Conservation (phyloP, 37 sponge, comb jelly and placozoan genomes). For the Aphrocallistes beatrix region DNA sequence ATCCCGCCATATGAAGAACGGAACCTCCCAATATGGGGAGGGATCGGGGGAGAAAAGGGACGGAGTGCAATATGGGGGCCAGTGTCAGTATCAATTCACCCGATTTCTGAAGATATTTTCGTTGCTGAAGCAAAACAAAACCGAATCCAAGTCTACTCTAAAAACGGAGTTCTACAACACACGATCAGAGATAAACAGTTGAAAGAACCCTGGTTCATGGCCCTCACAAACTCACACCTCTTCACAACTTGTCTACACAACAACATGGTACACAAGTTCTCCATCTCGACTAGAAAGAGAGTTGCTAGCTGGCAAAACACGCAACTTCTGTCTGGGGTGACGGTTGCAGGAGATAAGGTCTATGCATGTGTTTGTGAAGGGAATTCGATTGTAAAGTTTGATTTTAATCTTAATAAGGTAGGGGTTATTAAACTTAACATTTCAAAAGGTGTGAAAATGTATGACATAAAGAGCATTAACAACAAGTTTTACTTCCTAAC, state of each 20-base stretch:
- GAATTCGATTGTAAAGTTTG: neutral
- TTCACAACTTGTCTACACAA: neutral
- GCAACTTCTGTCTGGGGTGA: neutral
- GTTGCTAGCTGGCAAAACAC: neutral
- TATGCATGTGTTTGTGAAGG: neutral
- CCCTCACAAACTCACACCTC: neutral
- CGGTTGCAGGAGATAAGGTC: neutral
- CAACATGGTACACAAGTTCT: neutral
- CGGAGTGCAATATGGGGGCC: neutral
- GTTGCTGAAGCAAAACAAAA: conserved; percentile 1
- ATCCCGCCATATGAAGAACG: neutral
- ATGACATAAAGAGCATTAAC: neutral
- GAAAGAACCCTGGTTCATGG: neutral
- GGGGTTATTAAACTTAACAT: neutral
- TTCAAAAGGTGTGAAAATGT: neutral
- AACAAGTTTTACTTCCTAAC: neutral
- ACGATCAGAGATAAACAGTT: neutral
- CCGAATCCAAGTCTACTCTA: conserved; percentile 7
- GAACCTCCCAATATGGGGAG: neutral
- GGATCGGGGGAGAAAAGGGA: neutral
- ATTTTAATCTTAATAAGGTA: neutral
- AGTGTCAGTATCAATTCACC: neutral
- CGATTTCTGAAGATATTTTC: neutral
- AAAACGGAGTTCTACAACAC: neutral
- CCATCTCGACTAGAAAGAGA: neutral